Percentiles rank a stretch among this genome's conserved stretches.
Conservation (phyloP, 2,888 invertebrate species). For the Philaethria dido region DNA sequence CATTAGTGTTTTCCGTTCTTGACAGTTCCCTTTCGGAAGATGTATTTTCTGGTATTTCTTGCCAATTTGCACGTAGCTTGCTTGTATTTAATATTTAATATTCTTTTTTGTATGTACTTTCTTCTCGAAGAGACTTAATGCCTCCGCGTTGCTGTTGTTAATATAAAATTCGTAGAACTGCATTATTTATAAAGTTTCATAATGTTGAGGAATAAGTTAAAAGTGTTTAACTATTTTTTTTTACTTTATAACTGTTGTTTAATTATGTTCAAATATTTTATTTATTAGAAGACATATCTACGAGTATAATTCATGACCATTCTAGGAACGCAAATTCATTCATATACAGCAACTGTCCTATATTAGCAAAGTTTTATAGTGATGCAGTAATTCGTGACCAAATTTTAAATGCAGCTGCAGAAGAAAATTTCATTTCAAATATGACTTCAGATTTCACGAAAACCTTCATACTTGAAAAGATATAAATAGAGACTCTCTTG, state of each 20-base stretch:
- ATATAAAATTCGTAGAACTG: neutral
- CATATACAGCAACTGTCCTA: neutral
- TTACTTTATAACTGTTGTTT: too few species aligned
- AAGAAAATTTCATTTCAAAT: slow-evolving; percentile 2
- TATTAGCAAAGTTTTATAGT: neutral
- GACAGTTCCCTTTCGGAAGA: slow-evolving; percentile 25
- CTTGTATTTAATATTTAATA: slow-evolving; percentile 20
- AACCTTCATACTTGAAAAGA: neutral
- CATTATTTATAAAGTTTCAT: neutral
- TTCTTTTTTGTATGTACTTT: neutral
- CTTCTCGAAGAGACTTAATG: neutral
- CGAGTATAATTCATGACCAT: too few species aligned
- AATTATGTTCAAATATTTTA: too few species aligned
- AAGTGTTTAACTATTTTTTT: too few species aligned
- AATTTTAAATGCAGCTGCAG: neutral
- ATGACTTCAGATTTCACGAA: slow-evolving; percentile 10
- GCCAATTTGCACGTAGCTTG: slow-evolving; percentile 37
- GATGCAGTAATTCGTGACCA: neutral
- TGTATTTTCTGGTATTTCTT: slow-evolving; percentile 38
- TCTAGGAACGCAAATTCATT: neutral
- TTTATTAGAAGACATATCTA: too few species aligned
- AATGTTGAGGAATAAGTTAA: too few species aligned
- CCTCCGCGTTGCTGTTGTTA: neutral
- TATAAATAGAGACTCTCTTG: neutral
- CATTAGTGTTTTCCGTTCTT: slow-evolving; percentile 41